These are phyloP conservation scores for Carlito syrichta DNA, from an alignment of 2,113 vertebrate genomes.

Conservation along the genomic window DNA sequence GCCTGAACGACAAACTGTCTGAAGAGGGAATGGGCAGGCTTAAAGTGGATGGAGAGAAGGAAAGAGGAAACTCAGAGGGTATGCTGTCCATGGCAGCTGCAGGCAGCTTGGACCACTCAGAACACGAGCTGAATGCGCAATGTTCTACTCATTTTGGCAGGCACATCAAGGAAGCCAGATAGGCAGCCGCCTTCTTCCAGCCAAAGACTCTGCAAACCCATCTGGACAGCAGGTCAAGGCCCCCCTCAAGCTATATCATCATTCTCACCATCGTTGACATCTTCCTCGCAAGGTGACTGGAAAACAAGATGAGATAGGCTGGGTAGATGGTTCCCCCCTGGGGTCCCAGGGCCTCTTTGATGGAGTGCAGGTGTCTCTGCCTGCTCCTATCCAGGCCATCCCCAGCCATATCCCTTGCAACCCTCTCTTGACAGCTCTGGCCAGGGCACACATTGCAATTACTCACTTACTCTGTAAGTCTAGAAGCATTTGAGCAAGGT, in stretches of 20 bases:
- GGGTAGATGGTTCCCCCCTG: neutral
- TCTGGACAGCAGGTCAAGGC: neutral
- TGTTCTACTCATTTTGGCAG: no score
- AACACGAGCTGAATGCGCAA: accelerated
- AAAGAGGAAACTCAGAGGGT: neutral
- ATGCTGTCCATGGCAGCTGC: accelerated
- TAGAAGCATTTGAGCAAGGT: neutral
- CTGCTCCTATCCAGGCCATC: neutral
- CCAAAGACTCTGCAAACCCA: neutral
- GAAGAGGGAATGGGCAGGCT: neutral
- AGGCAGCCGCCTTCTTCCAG: neutral
- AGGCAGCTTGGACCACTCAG: accelerated
- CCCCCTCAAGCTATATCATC: accelerated
- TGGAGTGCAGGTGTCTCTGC: neutral
- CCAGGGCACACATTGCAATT: neutral
- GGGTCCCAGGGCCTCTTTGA: accelerated
- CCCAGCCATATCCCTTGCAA: neutral
- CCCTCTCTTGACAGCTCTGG: neutral
- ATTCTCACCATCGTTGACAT: accelerated
- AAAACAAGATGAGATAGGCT: neutral
- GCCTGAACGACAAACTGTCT: accelerated
- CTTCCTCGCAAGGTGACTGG: neutral
- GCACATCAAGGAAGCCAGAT: neutral
- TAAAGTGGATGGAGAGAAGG: neutral
- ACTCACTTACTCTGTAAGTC: neutral